phyloP scores from a whole-genome alignment of 2,888 invertebrate genomes.

The Mechanitis messenoides region DNA sequence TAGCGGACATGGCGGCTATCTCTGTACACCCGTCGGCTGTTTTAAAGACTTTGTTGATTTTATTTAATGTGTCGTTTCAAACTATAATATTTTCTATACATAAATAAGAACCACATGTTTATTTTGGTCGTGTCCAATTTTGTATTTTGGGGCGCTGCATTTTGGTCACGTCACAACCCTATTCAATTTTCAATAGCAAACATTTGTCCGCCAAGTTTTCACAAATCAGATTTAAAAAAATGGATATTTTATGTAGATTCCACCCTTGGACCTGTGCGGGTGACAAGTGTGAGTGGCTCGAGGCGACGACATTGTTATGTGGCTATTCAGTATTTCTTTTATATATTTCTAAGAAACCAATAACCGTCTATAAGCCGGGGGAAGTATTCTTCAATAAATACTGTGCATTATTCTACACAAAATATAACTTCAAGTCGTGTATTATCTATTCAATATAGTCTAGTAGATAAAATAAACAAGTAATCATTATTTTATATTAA shows the following conservation, averaged over 20 bases:
- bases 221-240: conserved; percentile 74
- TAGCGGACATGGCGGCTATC: conserved; percentile 42
- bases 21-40: not conserved
- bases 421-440: not conserved
- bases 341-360: conserved; percentile 30
- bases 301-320: conserved; percentile 49
- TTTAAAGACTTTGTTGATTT: not conserved
- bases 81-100: too few species aligned
- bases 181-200: conserved; percentile 74
- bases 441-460: not conserved
- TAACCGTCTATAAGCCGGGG: conserved; percentile 21
- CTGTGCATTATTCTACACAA: conserved; percentile 4
- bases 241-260: conserved; percentile 69
- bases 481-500: too few species aligned
- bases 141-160: conserved; percentile 36
- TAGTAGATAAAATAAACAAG: too few species aligned
- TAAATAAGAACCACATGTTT: conserved; percentile 36
- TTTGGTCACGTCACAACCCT: conserved; percentile 68
- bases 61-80: too few species aligned
- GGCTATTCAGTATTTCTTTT: conserved; percentile 48
- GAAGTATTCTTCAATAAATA: conserved; percentile 15
- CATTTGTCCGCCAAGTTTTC: conserved; percentile 65
- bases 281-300: conserved; percentile 58
- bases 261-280: conserved; percentile 59
- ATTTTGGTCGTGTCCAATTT: conserved; percentile 9